Evolutionary conservation across 2,113 vertebrate species (phyloP).

Genomic region (Cynopterus brachyotis): DNA sequence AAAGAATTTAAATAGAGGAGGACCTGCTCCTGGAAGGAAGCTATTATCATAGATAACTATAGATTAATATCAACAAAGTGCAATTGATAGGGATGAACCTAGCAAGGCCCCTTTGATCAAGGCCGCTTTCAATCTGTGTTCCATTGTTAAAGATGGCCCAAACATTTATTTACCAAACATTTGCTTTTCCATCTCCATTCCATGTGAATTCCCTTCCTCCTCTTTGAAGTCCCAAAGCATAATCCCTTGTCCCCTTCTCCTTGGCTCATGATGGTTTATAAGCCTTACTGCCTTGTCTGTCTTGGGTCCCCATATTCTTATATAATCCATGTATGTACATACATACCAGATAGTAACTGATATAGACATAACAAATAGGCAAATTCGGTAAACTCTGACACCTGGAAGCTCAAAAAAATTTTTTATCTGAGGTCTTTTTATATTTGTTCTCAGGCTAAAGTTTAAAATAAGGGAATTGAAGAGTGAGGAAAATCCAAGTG

Average conservation of each 20-base stretch:
- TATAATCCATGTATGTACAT: background rate
- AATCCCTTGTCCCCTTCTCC: background rate
- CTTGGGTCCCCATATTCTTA: background rate
- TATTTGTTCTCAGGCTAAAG: background rate
- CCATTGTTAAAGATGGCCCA: background rate
- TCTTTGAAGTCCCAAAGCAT: background rate
- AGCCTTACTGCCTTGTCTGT: background rate
- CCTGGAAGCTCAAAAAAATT: background rate
- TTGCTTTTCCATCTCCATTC: background rate
- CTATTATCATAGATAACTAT: background rate
- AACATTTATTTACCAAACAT: background rate
- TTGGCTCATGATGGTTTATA: background rate
- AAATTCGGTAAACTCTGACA: background rate
- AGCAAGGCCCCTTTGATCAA: background rate
- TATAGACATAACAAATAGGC: background rate
- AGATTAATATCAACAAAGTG: background rate
- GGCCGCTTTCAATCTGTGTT: background rate
- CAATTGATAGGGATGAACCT: background rate
- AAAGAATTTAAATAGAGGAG: background rate
- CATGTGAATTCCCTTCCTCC: background rate
- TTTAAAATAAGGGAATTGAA: background rate
- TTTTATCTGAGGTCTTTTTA: background rate
- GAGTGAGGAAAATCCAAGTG: background rate
- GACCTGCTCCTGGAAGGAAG: background rate
- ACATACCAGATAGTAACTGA: background rate